These are phyloP conservation scores for Agrotis segetum DNA, from an alignment of 2,888 invertebrate genomes.

Conservation along the genomic window DNA sequence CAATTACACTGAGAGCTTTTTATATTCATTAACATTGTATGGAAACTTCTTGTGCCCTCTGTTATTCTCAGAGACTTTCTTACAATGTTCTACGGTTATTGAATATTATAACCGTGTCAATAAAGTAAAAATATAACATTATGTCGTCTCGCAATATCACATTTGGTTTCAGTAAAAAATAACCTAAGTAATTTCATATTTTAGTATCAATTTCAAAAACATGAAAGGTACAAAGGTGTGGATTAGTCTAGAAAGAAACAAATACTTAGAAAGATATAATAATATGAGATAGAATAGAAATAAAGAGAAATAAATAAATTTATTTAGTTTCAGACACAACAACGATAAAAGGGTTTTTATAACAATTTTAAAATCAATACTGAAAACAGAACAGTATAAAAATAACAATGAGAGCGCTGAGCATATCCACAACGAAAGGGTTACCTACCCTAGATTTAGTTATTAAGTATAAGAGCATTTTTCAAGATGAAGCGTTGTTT, in stretches of 20 bases:
- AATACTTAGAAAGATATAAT: too few species aligned
- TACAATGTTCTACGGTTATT: slow-evolving; percentile 57
- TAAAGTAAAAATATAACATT: slow-evolving; percentile 3
- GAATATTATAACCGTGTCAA: slow-evolving; percentile 17
- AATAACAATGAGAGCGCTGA: too few species aligned
- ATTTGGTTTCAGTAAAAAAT: background rate
- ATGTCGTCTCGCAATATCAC: background rate
- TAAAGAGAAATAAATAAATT: too few species aligned
- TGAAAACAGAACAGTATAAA: too few species aligned
- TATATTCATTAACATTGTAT: slow-evolving; percentile 75
- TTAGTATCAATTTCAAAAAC: background rate
- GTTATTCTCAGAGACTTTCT: slow-evolving; percentile 75
- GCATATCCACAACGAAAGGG: too few species aligned
- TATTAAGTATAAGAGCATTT: too few species aligned
- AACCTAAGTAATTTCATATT: background rate
- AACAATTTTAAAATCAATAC: too few species aligned
- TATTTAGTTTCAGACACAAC: too few species aligned
- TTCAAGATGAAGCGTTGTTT: background rate
- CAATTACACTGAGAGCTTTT: slow-evolving; percentile 79
- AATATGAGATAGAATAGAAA: too few species aligned
- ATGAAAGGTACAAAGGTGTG: background rate
- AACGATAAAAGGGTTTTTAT: too few species aligned
- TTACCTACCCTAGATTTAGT: too few species aligned
- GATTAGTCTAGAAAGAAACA: background rate
- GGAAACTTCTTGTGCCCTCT: slow-evolving; percentile 71